These are phyloP conservation scores for Catocala fraxini DNA, from an alignment of 2,888 invertebrate species.

Conservation along the genomic window DNA sequence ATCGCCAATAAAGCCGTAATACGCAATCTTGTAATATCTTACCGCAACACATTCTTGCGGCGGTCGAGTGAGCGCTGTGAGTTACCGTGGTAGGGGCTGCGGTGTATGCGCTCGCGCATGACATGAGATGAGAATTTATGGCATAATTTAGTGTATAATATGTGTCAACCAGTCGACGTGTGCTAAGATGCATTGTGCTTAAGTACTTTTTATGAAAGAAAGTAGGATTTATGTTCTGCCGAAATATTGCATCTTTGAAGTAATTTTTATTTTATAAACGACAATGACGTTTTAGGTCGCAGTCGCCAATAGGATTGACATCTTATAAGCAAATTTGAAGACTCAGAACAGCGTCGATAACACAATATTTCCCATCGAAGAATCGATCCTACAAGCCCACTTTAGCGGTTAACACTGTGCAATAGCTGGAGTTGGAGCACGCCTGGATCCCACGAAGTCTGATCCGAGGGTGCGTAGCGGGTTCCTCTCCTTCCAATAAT, in stretches of 20 bases:
- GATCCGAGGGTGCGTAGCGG: too few relatives aligned
- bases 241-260: background rate
- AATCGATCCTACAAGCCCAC: too few relatives aligned
- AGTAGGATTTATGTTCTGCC: conserved; percentile 25
- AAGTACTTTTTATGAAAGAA: conserved; percentile 32
- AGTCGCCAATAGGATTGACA: too few relatives aligned
- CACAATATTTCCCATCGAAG: too few relatives aligned
- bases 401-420: too few relatives aligned
- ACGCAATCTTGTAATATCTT: conserved; percentile 24
- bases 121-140: conserved; percentile 66
- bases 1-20: conserved; percentile 34
- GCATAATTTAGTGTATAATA: conserved; percentile 64
- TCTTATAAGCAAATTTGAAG: too few relatives aligned
- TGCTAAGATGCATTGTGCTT: conserved; percentile 45
- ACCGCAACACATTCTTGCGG: conserved; percentile 20
- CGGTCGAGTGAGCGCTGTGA: conserved; percentile 11
- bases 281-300: too few relatives aligned
- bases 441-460: too few relatives aligned
- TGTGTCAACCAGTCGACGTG: conserved; percentile 62
- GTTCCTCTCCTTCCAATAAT: too few relatives aligned
- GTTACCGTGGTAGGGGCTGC: conserved; percentile 43
- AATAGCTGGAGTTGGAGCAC: too few relatives aligned
- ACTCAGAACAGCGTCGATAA: too few relatives aligned
- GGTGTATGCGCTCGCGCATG: conserved; percentile 35
- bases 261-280: too few relatives aligned